Percentiles rank a stretch among this genome's conserved stretches.
phyloP scores from a whole-genome alignment of 2,113 vertebrate genomes.

The Capra hircus region DNA sequence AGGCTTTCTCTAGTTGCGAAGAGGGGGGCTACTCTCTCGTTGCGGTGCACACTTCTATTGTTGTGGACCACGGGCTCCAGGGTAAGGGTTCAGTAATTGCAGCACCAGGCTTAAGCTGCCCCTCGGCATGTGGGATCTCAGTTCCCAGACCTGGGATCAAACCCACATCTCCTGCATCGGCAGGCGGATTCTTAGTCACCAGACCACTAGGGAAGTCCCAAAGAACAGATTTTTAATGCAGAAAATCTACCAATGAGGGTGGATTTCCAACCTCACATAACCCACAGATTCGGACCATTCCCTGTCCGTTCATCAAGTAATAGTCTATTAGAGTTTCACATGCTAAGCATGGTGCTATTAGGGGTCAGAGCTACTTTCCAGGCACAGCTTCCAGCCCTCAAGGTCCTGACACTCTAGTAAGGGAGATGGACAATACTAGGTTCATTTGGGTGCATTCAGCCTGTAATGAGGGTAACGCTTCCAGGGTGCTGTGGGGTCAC shows the following conservation, averaged over 20 bases:
- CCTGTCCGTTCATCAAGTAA: background rate
- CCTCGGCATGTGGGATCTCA: background rate
- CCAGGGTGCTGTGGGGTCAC: background rate
- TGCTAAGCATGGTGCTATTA: background rate
- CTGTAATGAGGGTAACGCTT: background rate
- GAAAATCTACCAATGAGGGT: background rate
- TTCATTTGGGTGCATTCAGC: background rate
- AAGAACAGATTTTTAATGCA: background rate
- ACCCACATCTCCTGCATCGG: background rate
- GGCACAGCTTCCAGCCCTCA: background rate
- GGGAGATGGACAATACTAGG: background rate
- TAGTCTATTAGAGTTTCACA: background rate
- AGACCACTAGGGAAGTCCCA: background rate
- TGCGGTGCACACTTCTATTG: background rate
- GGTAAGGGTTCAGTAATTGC: background rate
- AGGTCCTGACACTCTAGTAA: background rate
- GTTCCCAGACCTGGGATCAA: background rate
- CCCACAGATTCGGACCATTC: background rate
- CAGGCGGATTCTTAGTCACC: background rate
- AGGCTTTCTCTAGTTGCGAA: background rate
- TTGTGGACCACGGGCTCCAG: background rate
- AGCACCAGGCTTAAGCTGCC: background rate
- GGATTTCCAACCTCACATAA: background rate
- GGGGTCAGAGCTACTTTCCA: background rate
- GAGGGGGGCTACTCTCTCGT: background rate